Evolutionary conservation across 2,888 invertebrate species (phyloP).

Genomic region (Aromia moschata): DNA sequence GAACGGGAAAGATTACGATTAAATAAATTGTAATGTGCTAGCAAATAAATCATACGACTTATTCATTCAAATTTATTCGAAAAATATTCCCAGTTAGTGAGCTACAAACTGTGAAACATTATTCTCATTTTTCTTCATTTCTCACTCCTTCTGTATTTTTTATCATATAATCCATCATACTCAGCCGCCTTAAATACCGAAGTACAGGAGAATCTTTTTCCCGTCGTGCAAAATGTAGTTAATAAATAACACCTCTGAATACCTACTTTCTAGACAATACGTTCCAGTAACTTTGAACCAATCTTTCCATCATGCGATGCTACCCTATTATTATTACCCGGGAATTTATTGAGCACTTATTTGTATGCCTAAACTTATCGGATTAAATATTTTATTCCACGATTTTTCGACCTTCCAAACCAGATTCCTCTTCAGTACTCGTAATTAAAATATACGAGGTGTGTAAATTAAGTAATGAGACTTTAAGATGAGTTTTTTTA

Average conservation of each 20-base stretch:
- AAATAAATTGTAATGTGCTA: conserved; percentile 8
- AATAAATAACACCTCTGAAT: not conserved
- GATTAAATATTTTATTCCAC: too few species aligned
- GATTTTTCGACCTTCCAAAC: too few species aligned
- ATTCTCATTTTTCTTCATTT: conserved; percentile 27
- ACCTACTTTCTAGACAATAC: not conserved
- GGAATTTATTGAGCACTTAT: too few species aligned
- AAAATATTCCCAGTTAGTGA: conserved; percentile 17
- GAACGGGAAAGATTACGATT: not conserved
- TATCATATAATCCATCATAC: conserved; percentile 25
- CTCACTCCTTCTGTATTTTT: conserved; percentile 26
- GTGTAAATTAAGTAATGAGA: too few species aligned
- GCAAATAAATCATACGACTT: conserved; percentile 6
- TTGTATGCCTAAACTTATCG: too few species aligned
- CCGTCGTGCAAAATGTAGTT: not conserved
- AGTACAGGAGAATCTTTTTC: conserved; percentile 6
- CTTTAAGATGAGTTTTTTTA: too few species aligned
- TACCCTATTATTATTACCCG: too few species aligned
- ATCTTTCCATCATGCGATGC: too few species aligned
- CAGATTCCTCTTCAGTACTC: too few species aligned
- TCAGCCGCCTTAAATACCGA: conserved; percentile 7
- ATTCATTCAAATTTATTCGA: conserved; percentile 22
- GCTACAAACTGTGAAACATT: conserved; percentile 26
- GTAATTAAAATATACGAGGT: too few species aligned
- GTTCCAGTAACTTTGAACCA: too few species aligned